Evolutionary conservation across 1,140 invertebrate species (phyloP), one percentile per base, ranked within the genome.

Genomic region (Drosophila littoralis): DNA sequence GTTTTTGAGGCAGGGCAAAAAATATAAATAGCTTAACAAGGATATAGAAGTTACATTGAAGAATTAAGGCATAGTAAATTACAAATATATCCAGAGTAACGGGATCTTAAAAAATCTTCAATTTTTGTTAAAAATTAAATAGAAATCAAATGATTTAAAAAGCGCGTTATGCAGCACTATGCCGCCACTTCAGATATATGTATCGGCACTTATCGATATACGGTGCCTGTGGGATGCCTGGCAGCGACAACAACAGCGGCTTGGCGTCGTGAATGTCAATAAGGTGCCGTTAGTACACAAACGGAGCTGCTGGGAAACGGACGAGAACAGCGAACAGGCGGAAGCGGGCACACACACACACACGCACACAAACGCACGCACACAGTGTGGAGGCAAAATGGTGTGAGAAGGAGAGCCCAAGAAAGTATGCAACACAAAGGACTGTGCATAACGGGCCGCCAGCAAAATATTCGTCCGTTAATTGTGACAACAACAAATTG

Each of bases 391-490:
- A 43, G 43, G 35, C 43, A 38, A 59, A 67, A 59, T 67, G 65
- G 54, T 67, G 43, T 67, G 42, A 61, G 42, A 55, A 5, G 10
- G 58, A 40, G 40, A 35, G 72, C 32, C n/a, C 67, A 28, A n/a
- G 12, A 70, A 70, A 70, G 72, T 75, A 70, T 63, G 72, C 74
- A 66, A 66, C 51, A 76, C 45, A 76, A 72, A 42, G 61, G 33
- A 17, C 43, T 36, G 42, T 38, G 72, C 58, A 57, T 60, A 69
- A 58, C 43, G n/a, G 40, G 54, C 12, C 36, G 38, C 9, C 45
- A 66, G 63, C 54, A 8, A 58, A 52, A 45, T 66, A 51, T 59
- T 54, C 64, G 70, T 60, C 70, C 64, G 12, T 22, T 42, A 35
- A 51, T 52, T 69, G 22, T 71, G 43, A 22, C 60, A 67, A 67